phyloP scores from a whole-genome alignment of 2,113 vertebrate species.

The Budorcas taxicolor region DNA sequence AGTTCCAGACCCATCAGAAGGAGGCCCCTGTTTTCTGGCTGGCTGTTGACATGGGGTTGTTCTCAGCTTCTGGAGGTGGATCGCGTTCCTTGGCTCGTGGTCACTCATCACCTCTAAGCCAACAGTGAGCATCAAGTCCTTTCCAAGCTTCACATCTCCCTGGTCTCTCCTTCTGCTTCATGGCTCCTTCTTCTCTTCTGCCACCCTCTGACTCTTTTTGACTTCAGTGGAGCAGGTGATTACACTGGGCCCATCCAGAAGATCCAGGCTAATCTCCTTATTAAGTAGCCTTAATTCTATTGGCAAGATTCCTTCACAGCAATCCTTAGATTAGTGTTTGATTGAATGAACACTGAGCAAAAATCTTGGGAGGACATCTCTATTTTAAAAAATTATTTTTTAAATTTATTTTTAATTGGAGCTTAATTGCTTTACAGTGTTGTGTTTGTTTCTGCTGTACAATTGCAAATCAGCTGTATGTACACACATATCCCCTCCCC shows the following conservation, averaged over 20 bases:
- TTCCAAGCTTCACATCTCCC: not conserved
- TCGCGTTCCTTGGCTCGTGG: not conserved
- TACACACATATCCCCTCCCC: not conserved
- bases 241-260: not conserved
- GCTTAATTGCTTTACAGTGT: not conserved
- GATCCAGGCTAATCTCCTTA: not conserved
- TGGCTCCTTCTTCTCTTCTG: not conserved
- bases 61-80: not conserved
- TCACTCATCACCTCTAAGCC: not conserved
- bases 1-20: not conserved
- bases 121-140: not conserved
- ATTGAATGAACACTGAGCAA: not conserved
- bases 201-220: not conserved
- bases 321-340: not conserved
- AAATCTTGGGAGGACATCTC: not conserved
- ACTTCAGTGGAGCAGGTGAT: not conserved
- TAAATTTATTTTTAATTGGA: not conserved
- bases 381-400: not conserved
- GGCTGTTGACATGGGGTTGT: not conserved
- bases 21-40: not conserved
- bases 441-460: not conserved
- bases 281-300: not conserved
- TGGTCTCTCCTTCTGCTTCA: not conserved
- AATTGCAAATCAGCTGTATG: not conserved
- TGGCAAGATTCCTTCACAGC: not conserved